Percentiles rank a stretch among this genome's conserved stretches.
Conservation (phyloP, 2,888 invertebrate genomes). For the Brachypalpus laphriformis region DNA sequence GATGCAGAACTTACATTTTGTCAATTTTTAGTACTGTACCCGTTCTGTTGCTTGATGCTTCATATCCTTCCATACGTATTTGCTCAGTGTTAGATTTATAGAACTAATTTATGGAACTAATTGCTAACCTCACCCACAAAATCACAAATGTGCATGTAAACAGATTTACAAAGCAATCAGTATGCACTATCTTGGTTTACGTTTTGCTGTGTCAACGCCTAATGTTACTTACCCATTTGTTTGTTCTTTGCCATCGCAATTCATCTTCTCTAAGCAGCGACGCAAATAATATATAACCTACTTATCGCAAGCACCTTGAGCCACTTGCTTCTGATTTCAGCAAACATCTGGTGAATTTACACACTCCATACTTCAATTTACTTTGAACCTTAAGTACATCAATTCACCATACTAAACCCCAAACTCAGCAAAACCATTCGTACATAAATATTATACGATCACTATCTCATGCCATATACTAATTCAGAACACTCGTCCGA, state of each 20-base stretch:
- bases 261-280: not conserved
- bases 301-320: not conserved
- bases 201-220: too few species aligned
- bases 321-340: not conserved
- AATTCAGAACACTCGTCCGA: not conserved
- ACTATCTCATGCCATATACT: not conserved
- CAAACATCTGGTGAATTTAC: not conserved
- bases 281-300: not conserved
- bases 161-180: too few species aligned
- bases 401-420: not conserved
- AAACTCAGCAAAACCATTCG: not conserved
- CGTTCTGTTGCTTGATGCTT: too few species aligned
- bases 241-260: not conserved
- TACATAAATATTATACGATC: not conserved
- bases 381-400: slow-evolving; percentile 14
- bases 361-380: not conserved
- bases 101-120: too few species aligned
- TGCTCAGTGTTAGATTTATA: too few species aligned
- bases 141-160: too few species aligned
- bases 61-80: too few species aligned
- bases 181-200: too few species aligned
- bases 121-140: too few species aligned
- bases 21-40: too few species aligned
- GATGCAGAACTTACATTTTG: too few species aligned
- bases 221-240: too few species aligned